Conservation (phyloP, 2,797 vertebrate genomes). For the Streptopelia turtur region DNA sequence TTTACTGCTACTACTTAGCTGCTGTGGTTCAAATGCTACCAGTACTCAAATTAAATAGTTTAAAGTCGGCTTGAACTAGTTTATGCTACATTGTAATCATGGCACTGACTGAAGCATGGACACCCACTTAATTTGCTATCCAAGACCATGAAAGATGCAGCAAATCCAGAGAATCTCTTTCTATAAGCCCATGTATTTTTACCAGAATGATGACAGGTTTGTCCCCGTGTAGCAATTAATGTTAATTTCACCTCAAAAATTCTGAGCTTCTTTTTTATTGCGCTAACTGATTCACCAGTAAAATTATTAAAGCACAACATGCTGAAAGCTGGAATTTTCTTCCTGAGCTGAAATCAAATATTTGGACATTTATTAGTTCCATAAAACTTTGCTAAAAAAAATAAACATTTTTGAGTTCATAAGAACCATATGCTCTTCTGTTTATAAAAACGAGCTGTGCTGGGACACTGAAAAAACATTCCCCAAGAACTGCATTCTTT, state of each 20-base stretch:
- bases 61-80: background rate
- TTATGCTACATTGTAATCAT: background rate
- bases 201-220: background rate
- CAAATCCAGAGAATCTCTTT: conserved; percentile 8
- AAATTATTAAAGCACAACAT: conserved; percentile 51
- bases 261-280: conserved; percentile 30
- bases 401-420: conserved; percentile 66
- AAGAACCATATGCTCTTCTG: conserved; percentile 65
- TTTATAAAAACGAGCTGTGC: conserved; percentile 55
- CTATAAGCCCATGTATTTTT: background rate
- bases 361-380: conserved; percentile 72
- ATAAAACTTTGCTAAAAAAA: conserved; percentile 67
- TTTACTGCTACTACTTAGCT: conserved; percentile 14
- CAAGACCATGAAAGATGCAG: background rate
- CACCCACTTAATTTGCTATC: background rate
- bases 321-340: conserved; percentile 63
- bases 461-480: conserved; percentile 46
- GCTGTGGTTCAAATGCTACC: background rate
- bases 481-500: conserved; percentile 41
- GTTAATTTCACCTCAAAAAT: conserved; percentile 45
- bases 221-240: background rate
- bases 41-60: background rate
- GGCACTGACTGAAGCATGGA: background rate
- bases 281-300: conserved; percentile 48
- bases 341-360: conserved; percentile 61